Percentiles rank a stretch among this genome's conserved stretches.
Evolutionary conservation across 2,888 invertebrate genomes (phyloP).

Genomic region (Acronicta alni): DNA sequence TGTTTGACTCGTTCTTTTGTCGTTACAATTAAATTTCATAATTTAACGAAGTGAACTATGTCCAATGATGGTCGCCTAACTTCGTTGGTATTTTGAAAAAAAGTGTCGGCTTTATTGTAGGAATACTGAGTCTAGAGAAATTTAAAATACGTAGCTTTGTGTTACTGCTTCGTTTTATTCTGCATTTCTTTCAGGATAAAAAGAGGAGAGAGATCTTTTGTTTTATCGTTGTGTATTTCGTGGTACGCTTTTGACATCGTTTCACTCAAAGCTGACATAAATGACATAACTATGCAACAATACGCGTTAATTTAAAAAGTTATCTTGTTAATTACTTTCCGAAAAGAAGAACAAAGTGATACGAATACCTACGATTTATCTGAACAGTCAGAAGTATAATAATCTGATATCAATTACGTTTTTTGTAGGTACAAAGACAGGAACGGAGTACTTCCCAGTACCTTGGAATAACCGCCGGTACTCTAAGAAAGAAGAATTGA

Average conservation of each 20-base stretch:
- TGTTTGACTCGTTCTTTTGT: slow-evolving; percentile 32
- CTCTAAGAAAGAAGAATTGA: too few relatives aligned
- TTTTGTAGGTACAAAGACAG: too few relatives aligned
- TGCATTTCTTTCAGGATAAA: slow-evolving; percentile 25
- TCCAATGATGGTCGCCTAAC: slow-evolving; percentile 38
- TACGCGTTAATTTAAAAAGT: neutral
- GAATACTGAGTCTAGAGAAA: slow-evolving; percentile 38
- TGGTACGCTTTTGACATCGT: slow-evolving; percentile 5
- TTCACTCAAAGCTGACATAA: slow-evolving; percentile 6
- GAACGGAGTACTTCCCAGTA: too few relatives aligned
- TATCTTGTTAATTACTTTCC: neutral
- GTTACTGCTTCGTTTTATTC: slow-evolving; percentile 22
- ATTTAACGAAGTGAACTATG: slow-evolving; percentile 48
- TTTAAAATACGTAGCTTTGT: slow-evolving; percentile 46
- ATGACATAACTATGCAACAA: neutral
- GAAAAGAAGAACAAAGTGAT: neutral
- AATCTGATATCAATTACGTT: too few relatives aligned
- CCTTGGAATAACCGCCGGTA: too few relatives aligned
- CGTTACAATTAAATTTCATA: slow-evolving; percentile 52
- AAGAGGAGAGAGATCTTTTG: too few relatives aligned
- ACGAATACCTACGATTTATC: too few relatives aligned
- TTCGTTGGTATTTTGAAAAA: slow-evolving; percentile 45
- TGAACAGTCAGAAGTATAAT: too few relatives aligned
- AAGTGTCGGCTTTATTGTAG: slow-evolving; percentile 33
- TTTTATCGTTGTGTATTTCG: slow-evolving; percentile 13